phyloP scores from a whole-genome alignment of 2,888 invertebrate species.

The Calliphora vomitoria region DNA sequence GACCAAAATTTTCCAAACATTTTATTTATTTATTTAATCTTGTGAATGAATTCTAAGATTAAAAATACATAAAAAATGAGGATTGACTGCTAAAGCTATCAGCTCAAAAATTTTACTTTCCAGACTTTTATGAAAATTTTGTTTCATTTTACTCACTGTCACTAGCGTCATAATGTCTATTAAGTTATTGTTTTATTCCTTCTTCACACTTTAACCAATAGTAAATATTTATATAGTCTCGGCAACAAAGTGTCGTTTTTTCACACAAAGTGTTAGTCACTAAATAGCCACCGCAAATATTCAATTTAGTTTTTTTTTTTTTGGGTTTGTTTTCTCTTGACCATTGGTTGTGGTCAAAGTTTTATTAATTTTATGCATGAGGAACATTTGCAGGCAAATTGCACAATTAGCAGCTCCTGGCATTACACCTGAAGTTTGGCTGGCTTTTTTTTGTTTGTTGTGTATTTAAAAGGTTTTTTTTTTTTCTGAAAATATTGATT shows the following conservation, averaged over 20 bases:
- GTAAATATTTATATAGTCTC: not conserved
- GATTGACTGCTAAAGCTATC: too few species aligned
- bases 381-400: slow-evolving; percentile 34
- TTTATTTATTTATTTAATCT: too few species aligned
- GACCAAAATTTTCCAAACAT: too few species aligned
- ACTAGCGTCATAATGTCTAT: too few species aligned
- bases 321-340: not conserved
- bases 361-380: slow-evolving; percentile 19
- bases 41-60: too few species aligned
- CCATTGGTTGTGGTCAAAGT: slow-evolving; percentile 6
- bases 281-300: slow-evolving; percentile 27
- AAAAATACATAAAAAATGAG: too few species aligned
- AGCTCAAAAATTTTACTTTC: too few species aligned
- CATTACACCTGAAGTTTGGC: slow-evolving; percentile 52
- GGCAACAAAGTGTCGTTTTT: slow-evolving; percentile 3
- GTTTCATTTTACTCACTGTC: too few species aligned
- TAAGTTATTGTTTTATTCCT: too few species aligned
- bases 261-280: slow-evolving; percentile 29
- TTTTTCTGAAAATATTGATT: slow-evolving; percentile 1
- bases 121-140: too few species aligned
- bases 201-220: not conserved
- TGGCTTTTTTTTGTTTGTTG: slow-evolving; percentile 23
- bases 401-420: slow-evolving; percentile 55
- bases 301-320: slow-evolving; percentile 16
- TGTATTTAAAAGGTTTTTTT: not conserved